Evolutionary conservation across 1,140 invertebrate species (phyloP).

Genomic region (Akabosia matsudoensis): DNA sequence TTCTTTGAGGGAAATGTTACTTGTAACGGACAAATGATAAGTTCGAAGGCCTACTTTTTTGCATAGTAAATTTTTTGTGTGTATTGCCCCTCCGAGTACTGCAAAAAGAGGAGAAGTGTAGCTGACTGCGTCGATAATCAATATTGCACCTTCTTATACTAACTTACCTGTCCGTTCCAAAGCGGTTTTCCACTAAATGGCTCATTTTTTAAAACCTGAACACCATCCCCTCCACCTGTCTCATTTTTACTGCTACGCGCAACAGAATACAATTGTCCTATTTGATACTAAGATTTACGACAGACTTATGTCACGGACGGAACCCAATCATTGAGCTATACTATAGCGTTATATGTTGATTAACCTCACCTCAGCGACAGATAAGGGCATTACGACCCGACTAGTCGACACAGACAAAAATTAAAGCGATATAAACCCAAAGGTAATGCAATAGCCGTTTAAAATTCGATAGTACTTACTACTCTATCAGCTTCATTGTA

Average conservation of each 20-base stretch:
- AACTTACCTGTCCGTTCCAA: conserved; percentile 54
- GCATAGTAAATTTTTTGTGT: conserved; percentile 69
- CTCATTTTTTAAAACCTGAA: conserved; percentile 62
- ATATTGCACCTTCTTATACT: no score
- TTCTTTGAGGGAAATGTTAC: not conserved
- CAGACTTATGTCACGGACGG: no score
- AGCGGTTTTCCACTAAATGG: conserved; percentile 55
- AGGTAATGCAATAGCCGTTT: no score
- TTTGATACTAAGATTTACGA: conserved; percentile 56
- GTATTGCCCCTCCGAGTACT: conserved; percentile 61
- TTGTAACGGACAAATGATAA: conserved; percentile 12
- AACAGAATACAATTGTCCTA: conserved; percentile 65
- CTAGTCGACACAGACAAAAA: no score
- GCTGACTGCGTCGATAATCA: no score
- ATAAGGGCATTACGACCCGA: not conserved
- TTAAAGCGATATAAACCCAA: no score
- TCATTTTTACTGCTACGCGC: conserved; percentile 66
- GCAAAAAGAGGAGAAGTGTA: conserved; percentile 55
- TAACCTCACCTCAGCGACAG: not conserved
- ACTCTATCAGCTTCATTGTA: no score
- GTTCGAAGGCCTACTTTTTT: conserved; percentile 52
- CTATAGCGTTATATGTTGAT: no score
- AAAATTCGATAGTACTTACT: no score
- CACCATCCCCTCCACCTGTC: conserved; percentile 68
- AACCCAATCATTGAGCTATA: no score